A percentile compares a stretch with the other conserved stretches of the same genome.
Conservation (phyloP, 1,140 invertebrate genomes). For the Musca domestica region DNA sequence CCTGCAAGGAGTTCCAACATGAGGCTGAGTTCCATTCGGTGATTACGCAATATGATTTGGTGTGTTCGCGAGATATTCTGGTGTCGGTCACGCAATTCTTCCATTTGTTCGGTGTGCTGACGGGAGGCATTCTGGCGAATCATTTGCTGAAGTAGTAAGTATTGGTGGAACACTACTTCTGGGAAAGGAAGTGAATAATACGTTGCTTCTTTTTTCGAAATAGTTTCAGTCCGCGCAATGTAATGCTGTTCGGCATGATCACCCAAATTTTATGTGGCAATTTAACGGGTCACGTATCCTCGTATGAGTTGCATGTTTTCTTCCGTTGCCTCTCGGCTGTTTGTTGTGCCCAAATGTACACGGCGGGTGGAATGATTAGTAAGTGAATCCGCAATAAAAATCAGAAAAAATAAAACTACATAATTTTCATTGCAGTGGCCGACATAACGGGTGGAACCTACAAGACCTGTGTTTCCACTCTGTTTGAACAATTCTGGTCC, state of each 20-base stretch:
- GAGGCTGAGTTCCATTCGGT: conserved; percentile 45
- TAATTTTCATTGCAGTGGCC: conserved; percentile 36
- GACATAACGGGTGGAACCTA: conserved; percentile 53
- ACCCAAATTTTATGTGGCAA: conserved; percentile 53
- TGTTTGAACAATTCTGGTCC: conserved; percentile 56
- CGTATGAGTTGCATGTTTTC: conserved; percentile 53
- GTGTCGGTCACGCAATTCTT: conserved; percentile 56
- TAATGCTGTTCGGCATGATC: conserved; percentile 55
- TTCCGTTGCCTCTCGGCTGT: conserved; percentile 53
- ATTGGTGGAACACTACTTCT: background rate
- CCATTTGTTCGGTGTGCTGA: conserved; percentile 54
- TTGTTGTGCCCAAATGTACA: conserved; percentile 54
- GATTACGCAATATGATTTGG: conserved; percentile 53
- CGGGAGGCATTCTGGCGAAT: conserved; percentile 53
- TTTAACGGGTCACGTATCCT: conserved; percentile 50
- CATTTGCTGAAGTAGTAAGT: conserved; percentile 54
- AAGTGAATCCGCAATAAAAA: conserved; percentile 29
- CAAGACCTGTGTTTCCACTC: conserved; percentile 48
- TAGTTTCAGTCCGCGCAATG: conserved; percentile 52
- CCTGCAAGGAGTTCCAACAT: conserved; percentile 49
- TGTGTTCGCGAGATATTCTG: conserved; percentile 54
- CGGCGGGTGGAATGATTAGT: conserved; percentile 54
- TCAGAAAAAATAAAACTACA: background rate
- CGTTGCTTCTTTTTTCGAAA: background rate
- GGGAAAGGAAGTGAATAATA: background rate